These are phyloP conservation scores for Silurus asotus DNA, from an alignment of 2,113 vertebrate genomes.

Conservation along the genomic window DNA sequence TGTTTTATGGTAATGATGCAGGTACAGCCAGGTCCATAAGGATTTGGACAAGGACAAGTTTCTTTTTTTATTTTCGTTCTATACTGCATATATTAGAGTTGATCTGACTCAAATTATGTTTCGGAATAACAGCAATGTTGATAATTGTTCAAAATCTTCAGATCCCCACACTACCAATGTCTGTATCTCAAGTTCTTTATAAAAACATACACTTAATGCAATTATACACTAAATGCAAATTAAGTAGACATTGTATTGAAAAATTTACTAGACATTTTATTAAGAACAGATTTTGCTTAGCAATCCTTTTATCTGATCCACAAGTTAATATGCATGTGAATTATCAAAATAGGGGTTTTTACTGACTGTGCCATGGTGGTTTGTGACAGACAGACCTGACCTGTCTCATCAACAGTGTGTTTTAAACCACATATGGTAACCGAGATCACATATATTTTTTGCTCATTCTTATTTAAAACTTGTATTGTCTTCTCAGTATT, in stretches of 20 bases:
- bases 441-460: background rate
- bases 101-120: background rate
- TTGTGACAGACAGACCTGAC: background rate
- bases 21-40: background rate
- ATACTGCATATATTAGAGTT: background rate
- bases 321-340: background rate
- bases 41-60: background rate
- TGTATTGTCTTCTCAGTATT: background rate
- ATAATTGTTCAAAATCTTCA: background rate
- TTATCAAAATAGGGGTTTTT: background rate
- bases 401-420: background rate
- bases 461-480: background rate
- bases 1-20: constrained; percentile 23
- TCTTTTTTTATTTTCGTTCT: background rate
- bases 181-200: background rate
- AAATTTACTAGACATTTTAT: background rate
- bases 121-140: background rate
- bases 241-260: background rate
- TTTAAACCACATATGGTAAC: no score
- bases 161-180: background rate
- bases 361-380: background rate
- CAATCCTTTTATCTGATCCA: background rate
- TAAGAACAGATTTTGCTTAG: background rate
- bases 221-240: background rate
- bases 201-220: background rate